Conservation (phyloP, 2,113 vertebrate genomes). For the Stigmatopora nigra region DNA sequence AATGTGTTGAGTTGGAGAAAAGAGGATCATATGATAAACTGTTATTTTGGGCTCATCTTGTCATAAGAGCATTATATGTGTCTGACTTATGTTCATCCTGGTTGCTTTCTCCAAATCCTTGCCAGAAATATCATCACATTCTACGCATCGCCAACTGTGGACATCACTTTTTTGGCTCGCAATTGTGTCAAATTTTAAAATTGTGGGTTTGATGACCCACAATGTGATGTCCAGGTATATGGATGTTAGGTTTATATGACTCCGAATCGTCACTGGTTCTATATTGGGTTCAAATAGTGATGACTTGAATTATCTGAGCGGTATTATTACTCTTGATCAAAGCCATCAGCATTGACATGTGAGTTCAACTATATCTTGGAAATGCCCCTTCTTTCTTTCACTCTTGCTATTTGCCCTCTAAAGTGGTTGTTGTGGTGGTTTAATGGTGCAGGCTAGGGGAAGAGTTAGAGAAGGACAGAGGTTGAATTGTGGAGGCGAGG, state of each 20-base stretch:
- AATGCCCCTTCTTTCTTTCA: constrained; percentile 3
- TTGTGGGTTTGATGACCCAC: too few relatives aligned
- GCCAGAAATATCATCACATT: constrained; percentile 2
- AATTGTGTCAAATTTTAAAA: too few relatives aligned
- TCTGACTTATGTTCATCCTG: constrained; percentile 4
- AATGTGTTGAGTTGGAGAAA: constrained; percentile 16
- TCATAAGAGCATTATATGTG: constrained; percentile 37
- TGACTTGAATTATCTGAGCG: too few relatives aligned
- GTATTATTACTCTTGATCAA: neutral
- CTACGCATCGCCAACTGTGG: neutral
- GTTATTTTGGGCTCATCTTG: constrained; percentile 25
- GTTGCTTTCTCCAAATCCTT: constrained; percentile 10
- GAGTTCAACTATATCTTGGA: constrained; percentile 7
- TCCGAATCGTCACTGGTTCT: too few relatives aligned
- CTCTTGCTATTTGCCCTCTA: constrained; percentile 14
- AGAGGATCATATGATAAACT: constrained; percentile 10
- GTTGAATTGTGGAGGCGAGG: constrained; percentile 14
- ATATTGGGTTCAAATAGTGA: too few relatives aligned
- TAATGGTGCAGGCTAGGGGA: constrained; percentile 22
- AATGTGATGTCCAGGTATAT: too few relatives aligned
- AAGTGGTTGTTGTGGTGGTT: constrained; percentile 5
- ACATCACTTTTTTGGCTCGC: too few relatives aligned
- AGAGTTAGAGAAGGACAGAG: constrained; percentile 25
- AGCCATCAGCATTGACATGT: constrained; percentile 42
- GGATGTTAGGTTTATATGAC: too few relatives aligned